These are phyloP conservation scores for Escarpia spicata DNA, from an alignment of 2,888 invertebrate species.

Conservation along the genomic window DNA sequence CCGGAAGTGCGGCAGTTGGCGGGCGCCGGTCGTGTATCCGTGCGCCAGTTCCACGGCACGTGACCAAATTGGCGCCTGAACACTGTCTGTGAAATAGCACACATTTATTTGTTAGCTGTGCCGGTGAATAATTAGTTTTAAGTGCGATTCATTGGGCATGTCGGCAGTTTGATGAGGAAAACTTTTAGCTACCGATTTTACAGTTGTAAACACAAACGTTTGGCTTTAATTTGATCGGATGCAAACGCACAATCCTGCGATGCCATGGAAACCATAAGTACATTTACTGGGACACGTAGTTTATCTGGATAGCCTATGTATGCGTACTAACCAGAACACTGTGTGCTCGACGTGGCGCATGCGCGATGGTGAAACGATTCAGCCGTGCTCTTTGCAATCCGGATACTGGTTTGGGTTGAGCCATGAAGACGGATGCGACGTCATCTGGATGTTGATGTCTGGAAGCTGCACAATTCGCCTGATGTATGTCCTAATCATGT, in stretches of 20 bases:
- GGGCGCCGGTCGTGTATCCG: background rate
- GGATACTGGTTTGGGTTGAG: background rate
- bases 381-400: background rate
- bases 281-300: background rate
- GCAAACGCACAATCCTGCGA: background rate
- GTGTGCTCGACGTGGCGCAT: constrained; percentile 1
- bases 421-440: background rate
- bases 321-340: background rate
- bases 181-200: background rate
- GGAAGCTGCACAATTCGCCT: background rate
- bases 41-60: constrained; percentile 3
- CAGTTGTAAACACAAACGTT: background rate
- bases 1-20: background rate
- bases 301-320: background rate
- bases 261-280: background rate
- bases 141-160: background rate
- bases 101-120: background rate
- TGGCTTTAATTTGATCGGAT: background rate
- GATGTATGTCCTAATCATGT: background rate
- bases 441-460: background rate
- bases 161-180: background rate
- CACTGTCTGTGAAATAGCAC: background rate
- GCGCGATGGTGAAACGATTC: background rate
- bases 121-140: background rate
- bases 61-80: background rate